phyloP scores from a whole-genome alignment of 2,888 invertebrate genomes.

The Rhopalosiphum nymphaeae region DNA sequence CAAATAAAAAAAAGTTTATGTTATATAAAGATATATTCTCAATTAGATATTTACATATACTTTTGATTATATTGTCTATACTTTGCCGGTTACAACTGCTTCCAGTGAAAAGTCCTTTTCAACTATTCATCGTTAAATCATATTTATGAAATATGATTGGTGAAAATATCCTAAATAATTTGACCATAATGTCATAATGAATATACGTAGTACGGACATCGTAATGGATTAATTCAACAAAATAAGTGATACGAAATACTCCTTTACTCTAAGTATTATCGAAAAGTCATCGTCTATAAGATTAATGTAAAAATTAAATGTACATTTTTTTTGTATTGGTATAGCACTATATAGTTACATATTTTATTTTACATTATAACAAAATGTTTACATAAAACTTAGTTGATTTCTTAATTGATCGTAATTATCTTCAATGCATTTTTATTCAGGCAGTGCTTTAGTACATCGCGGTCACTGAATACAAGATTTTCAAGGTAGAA shows the following conservation, averaged over 20 bases:
- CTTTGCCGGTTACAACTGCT: not conserved
- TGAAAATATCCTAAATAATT: not conserved
- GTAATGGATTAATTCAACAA: no score
- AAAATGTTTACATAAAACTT: no score
- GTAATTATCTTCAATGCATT: not conserved
- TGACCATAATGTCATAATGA: no score
- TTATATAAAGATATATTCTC: not conserved
- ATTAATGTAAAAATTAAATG: not conserved
- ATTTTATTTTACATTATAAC: no score
- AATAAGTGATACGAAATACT: not conserved
- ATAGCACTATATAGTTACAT: no score
- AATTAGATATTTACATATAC: not conserved
- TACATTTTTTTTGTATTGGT: no score
- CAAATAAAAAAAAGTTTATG: not conserved
- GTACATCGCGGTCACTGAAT: no score
- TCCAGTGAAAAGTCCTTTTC: not conserved
- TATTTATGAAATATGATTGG: not conserved
- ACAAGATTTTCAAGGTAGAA: no score
- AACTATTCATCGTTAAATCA: not conserved
- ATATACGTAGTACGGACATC: no score
- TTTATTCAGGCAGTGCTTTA: not conserved
- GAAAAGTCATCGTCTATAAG: not conserved
- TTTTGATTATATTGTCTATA: not conserved
- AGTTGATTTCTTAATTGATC: not conserved
- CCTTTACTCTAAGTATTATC: not conserved